Percentiles rank a stretch among this genome's conserved stretches.
phyloP scores from a whole-genome alignment of 2,113 vertebrate genomes.

The Malurus melanocephalus region DNA sequence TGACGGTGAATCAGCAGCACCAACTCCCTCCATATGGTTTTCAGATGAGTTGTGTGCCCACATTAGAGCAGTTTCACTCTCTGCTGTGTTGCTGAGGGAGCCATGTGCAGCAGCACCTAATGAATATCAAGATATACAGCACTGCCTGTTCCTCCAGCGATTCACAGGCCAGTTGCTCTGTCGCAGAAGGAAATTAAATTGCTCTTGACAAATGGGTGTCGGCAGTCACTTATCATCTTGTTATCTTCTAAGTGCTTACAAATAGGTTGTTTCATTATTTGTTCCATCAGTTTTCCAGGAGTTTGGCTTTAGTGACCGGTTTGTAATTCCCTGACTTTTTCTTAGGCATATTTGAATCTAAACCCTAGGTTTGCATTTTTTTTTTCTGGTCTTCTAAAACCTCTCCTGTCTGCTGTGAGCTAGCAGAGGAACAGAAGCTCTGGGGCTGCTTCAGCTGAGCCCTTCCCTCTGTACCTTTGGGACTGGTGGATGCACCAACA shows the following conservation, averaged over 20 bases:
- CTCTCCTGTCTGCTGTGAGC: not conserved
- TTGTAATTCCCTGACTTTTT: constrained; percentile 1
- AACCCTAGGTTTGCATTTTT: not conserved
- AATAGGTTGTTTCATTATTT: constrained; percentile 58
- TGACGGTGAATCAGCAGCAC: not conserved
- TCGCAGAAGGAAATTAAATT: constrained; percentile 48
- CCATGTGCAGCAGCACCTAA: not conserved
- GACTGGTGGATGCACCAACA: not conserved
- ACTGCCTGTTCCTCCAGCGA: constrained; percentile 5
- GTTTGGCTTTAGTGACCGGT: not conserved
- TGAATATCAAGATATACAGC: constrained; percentile 36
- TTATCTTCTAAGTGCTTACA: constrained; percentile 60
- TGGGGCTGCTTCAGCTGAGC: not conserved
- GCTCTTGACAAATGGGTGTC: constrained; percentile 52
- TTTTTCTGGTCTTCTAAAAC: not conserved
- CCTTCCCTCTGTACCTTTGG: not conserved
- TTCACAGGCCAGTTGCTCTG: constrained; percentile 32
- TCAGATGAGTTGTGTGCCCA: not conserved
- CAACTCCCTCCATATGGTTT: not conserved
- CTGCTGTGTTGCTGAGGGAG: constrained; percentile 11
- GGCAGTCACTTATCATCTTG: constrained; percentile 61
- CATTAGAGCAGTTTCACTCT: not conserved
- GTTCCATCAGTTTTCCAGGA: constrained; percentile 45
- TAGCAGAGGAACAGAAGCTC: not conserved
- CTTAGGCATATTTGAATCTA: not conserved